phyloP scores from a whole-genome alignment of 2,113 vertebrate genomes.

The Atrichornis clamosus region DNA sequence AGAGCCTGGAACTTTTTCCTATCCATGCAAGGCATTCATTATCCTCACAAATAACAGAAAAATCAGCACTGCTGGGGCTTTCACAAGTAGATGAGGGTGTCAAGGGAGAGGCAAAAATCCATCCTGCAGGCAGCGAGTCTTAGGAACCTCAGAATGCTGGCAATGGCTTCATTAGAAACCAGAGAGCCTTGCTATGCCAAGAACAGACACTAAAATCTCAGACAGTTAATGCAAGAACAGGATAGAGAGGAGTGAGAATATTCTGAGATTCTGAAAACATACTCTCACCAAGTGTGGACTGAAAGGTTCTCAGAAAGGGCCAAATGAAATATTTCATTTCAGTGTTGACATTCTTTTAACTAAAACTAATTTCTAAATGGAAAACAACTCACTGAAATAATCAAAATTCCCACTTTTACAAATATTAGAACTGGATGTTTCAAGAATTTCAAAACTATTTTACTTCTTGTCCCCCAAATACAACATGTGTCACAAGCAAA shows the following conservation, averaged over 20 bases:
- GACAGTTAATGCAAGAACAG: slow-evolving; percentile 54
- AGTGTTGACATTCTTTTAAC: slow-evolving; percentile 49
- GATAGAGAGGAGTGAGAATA: slow-evolving; percentile 42
- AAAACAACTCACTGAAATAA: slow-evolving; percentile 31
- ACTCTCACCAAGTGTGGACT: slow-evolving; percentile 38
- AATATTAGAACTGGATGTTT: neutral
- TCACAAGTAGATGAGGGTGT: slow-evolving; percentile 59
- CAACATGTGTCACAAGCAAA: neutral
- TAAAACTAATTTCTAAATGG: slow-evolving; percentile 37
- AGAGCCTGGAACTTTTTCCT: slow-evolving; percentile 25
- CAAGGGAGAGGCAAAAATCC: slow-evolving; percentile 58
- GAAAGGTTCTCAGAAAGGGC: slow-evolving; percentile 43
- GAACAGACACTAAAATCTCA: slow-evolving; percentile 62
- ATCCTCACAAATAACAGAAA: slow-evolving; percentile 53
- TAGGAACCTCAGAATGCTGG: slow-evolving; percentile 57
- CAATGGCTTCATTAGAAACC: slow-evolving; percentile 54
- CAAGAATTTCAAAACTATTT: neutral
- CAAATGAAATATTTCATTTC: slow-evolving; percentile 60
- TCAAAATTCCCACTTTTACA: neutral
- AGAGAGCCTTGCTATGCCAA: slow-evolving; percentile 34
- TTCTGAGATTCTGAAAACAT: slow-evolving; percentile 55
- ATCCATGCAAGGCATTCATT: slow-evolving; percentile 43
- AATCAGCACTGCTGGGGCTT: slow-evolving; percentile 52
- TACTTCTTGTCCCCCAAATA: neutral
- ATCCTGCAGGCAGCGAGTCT: slow-evolving; percentile 35